phyloP scores from a whole-genome alignment of 1,140 invertebrate genomes.

The Drosophila busckii region DNA sequence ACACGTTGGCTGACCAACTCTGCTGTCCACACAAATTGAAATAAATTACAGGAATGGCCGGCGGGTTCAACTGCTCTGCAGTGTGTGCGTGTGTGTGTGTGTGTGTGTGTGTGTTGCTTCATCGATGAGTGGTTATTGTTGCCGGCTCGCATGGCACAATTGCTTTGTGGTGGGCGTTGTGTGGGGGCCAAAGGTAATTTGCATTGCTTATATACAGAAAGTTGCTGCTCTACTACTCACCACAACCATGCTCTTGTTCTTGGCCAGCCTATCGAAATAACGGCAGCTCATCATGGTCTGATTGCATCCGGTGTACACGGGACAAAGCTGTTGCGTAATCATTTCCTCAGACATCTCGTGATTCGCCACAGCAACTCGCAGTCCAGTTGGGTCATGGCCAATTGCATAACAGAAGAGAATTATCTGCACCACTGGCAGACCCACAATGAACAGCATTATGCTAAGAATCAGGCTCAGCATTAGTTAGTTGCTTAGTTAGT shows the following conservation, averaged over 20 bases:
- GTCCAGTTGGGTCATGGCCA: slow-evolving; percentile 90
- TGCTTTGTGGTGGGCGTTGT: too few species aligned
- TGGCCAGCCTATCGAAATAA: slow-evolving; percentile 85
- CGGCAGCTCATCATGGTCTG: slow-evolving; percentile 86
- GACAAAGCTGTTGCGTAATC: slow-evolving; percentile 80
- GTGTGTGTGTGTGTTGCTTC: too few species aligned
- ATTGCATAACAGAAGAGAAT: slow-evolving; percentile 96
- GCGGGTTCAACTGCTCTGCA: slow-evolving; percentile 20
- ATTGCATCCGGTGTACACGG: slow-evolving; percentile 82
- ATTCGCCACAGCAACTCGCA: slow-evolving; percentile 92
- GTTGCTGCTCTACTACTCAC: too few species aligned
- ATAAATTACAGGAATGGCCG: slow-evolving; percentile 67
- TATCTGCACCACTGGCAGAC: slow-evolving; percentile 94
- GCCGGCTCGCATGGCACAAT: slow-evolving; percentile 47
- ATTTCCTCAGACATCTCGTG: slow-evolving; percentile 85
- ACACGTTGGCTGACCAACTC: slow-evolving; percentile 38
- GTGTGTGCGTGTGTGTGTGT: not conserved
- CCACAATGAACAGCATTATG: slow-evolving; percentile 93
- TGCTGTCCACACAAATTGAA: slow-evolving; percentile 73
- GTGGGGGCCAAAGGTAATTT: slow-evolving; percentile 60
- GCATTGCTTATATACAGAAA: slow-evolving; percentile 57
- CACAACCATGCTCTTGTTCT: slow-evolving; percentile 81
- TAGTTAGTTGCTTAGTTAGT: slow-evolving; percentile 4
- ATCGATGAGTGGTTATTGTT: slow-evolving; percentile 63
- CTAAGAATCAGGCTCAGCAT: slow-evolving; percentile 78